A percentile compares a stretch with the other conserved stretches of the same genome.
phyloP scores from a whole-genome alignment of 2,888 invertebrate genomes.

The Lasioglossum leucozonium region DNA sequence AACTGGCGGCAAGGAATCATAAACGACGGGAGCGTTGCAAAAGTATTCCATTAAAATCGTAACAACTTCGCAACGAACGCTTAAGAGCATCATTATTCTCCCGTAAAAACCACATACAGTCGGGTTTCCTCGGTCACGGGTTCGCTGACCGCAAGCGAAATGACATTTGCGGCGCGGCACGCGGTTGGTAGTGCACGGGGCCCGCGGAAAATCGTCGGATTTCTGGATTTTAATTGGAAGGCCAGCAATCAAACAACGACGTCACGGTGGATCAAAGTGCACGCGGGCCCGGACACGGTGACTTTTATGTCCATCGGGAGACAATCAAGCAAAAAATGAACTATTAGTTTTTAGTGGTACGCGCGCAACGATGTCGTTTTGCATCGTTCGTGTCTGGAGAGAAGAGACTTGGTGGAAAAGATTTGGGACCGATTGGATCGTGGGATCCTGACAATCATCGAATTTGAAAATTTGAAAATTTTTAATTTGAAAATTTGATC shows the following conservation, averaged over 20 bases:
- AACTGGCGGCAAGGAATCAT: neutral
- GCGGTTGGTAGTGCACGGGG: neutral
- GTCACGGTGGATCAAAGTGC: neutral
- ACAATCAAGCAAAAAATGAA: neutral
- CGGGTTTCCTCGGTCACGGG: neutral
- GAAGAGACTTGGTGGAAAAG: too few species aligned
- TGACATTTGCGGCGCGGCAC: neutral
- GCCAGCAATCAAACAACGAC: neutral
- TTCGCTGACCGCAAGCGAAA: constrained; percentile 7
- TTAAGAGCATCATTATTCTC: constrained; percentile 21
- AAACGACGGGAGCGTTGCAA: neutral
- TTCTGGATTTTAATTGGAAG: constrained; percentile 1
- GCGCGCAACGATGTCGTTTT: neutral
- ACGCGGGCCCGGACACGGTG: neutral
- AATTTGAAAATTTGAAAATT: too few species aligned
- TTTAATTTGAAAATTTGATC: too few species aligned
- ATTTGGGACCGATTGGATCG: too few species aligned
- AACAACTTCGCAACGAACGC: constrained; percentile 16
- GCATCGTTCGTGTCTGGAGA: too few species aligned
- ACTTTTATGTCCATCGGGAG: neutral
- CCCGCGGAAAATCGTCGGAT: neutral
- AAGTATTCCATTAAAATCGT: constrained; percentile 2
- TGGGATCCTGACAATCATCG: too few species aligned
- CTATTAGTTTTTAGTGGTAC: neutral
- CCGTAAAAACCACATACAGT: constrained; percentile 7